These are phyloP conservation scores for Dryadula phaetusa DNA, from an alignment of 2,888 invertebrate species.

Conservation along the genomic window DNA sequence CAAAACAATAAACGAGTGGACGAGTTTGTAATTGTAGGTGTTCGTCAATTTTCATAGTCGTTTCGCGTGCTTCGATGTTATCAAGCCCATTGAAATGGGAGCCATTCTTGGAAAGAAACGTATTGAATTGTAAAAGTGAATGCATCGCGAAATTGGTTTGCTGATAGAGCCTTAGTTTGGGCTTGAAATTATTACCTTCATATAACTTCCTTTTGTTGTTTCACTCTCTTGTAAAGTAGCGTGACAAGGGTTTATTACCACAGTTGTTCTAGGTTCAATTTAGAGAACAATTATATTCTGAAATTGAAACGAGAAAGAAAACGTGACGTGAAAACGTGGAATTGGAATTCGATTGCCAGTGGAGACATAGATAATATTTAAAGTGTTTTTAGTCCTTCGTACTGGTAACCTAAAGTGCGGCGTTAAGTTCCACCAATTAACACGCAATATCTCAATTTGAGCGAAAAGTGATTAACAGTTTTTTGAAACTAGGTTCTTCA, in stretches of 20 bases:
- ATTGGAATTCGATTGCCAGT: too few species aligned
- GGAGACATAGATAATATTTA: too few species aligned
- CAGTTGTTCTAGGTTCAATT: not conserved
- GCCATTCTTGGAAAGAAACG: conserved; percentile 30
- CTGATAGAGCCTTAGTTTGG: conserved; percentile 9
- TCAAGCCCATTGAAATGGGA: conserved; percentile 40
- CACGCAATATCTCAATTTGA: too few species aligned
- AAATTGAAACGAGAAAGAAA: not conserved
- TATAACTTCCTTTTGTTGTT: not conserved
- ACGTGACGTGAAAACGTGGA: too few species aligned
- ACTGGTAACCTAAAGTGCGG: too few species aligned
- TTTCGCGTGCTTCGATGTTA: conserved; percentile 60
- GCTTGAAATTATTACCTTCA: not conserved
- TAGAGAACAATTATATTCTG: not conserved
- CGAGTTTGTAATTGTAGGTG: conserved; percentile 50
- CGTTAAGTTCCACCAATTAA: too few species aligned
- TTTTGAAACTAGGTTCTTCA: too few species aligned
- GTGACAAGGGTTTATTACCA: not conserved
- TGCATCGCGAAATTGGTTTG: conserved; percentile 28
- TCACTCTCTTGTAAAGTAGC: not conserved
- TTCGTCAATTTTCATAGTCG: conserved; percentile 69
- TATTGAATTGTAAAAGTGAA: conserved; percentile 35
- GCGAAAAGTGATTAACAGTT: too few species aligned
- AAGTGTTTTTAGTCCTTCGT: too few species aligned
- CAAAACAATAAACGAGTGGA: conserved; percentile 38